These are phyloP conservation scores for Adineta ricciae DNA, from an alignment of 2,888 invertebrate genomes.

Conservation along the genomic window DNA sequence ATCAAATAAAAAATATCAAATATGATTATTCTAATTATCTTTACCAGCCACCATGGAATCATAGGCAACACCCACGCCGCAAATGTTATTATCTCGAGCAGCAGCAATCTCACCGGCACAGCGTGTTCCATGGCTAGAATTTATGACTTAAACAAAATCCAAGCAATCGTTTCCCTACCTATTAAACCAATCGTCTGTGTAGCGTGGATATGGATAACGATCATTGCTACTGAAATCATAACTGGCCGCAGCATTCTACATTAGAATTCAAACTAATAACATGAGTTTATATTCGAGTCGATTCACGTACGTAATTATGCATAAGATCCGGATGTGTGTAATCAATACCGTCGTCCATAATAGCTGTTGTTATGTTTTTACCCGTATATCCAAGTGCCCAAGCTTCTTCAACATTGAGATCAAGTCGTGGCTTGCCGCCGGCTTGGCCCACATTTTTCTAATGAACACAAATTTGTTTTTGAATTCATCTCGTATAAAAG, in stretches of 20 bases:
- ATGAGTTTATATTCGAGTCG: not conserved
- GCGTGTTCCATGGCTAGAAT: conserved; percentile 77
- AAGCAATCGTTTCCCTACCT: conserved; percentile 60
- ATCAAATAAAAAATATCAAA: too few species aligned
- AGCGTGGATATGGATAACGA: conserved; percentile 92
- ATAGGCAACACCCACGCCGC: conserved; percentile 96
- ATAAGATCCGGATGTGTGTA: conserved; percentile 96
- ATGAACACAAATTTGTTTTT: too few species aligned
- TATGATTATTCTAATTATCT: conserved; percentile 58
- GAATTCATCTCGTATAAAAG: not conserved
- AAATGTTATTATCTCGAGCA: conserved; percentile 89
- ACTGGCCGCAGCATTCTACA: conserved; percentile 86
- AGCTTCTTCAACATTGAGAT: conserved; percentile 91
- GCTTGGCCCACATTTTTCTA: conserved; percentile 93
- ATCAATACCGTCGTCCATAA: conserved; percentile 99
- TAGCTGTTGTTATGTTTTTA: conserved; percentile 93
- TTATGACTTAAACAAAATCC: not conserved
- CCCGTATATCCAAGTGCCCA: conserved; percentile 96
- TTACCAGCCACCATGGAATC: conserved; percentile 95
- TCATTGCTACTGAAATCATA: conserved; percentile 99
- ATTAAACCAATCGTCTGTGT: conserved; percentile 99
- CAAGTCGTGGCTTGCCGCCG: conserved; percentile 86
- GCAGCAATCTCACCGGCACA: conserved; percentile 99
- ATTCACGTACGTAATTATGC: conserved; percentile 78
- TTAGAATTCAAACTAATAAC: not conserved